Conservation (phyloP, 2,888 invertebrate genomes). For the Alsophila aescularia region DNA sequence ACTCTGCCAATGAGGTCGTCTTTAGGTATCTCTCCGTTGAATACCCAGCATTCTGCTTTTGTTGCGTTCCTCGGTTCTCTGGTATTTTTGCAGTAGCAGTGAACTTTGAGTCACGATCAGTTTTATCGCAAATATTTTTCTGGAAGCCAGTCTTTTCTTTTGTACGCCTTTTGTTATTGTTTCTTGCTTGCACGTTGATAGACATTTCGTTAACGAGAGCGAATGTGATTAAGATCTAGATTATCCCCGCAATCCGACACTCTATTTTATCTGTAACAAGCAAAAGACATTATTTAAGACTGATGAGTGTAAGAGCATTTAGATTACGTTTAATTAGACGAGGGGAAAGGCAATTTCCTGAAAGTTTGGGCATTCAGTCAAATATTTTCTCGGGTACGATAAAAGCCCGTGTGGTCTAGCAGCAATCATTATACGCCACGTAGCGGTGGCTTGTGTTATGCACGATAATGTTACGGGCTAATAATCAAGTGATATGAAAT, state of each 20-base stretch:
- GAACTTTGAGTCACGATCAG: conserved; percentile 79
- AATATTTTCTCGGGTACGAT: conserved; percentile 21
- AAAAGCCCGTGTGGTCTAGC: conserved; percentile 24
- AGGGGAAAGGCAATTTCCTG: conserved; percentile 22
- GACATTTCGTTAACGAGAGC: conserved; percentile 78
- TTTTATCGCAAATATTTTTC: conserved; percentile 86
- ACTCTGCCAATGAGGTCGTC: conserved; percentile 90
- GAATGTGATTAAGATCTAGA: conserved; percentile 75
- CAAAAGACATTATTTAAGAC: conserved; percentile 43
- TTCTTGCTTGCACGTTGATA: conserved; percentile 74
- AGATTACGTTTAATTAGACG: conserved; percentile 36
- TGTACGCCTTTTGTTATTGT: conserved; percentile 71
- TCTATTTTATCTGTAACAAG: conserved; percentile 82
- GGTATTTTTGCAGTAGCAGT: conserved; percentile 87
- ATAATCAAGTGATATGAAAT: conserved; percentile 34
- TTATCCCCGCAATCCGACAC: conserved; percentile 67
- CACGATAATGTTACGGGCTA: conserved; percentile 35
- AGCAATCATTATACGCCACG: conserved; percentile 25
- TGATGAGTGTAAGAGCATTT: conserved; percentile 34
- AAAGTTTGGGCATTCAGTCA: conserved; percentile 23
- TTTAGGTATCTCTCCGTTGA: conserved; percentile 86
- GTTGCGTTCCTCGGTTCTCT: conserved; percentile 84
- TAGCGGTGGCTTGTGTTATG: conserved; percentile 26
- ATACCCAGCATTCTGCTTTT: conserved; percentile 91
- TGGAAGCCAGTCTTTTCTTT: conserved; percentile 77